Base-by-base conservation (phyloP, 2,888 invertebrate genomes). In the Eupeodes latifasciatus region DNA sequence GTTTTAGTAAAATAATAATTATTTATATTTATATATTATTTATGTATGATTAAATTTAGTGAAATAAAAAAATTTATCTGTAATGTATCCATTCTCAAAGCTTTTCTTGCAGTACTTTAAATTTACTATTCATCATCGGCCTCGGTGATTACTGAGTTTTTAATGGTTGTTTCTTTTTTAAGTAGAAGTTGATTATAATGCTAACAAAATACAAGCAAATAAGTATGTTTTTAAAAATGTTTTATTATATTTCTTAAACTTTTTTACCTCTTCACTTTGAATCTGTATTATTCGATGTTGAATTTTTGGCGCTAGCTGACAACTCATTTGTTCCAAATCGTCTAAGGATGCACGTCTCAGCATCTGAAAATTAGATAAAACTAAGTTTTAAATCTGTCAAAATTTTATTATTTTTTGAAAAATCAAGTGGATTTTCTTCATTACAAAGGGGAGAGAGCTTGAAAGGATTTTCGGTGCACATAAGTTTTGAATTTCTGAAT, bases 271-370 rank as follows among this genome's bases (percentile, higher is more conserved):
- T 51, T 96, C 96, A 89, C 95, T 96, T 91, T 95, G 95, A 51
- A 97, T 94, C 40, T 96, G 94, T 16, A 97, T 94, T 90, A 98
- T 98, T 90, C 98, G 94, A 91, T 97, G 96, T 91, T 98, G 98
- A 2, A 97, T 94, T 92, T 95, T 95, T 0, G 98, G 98, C 49
- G 97, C 96, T 89, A 98, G 94, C 89, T 96, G 96, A 92, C 97
- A 97, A 1, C 96, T 96, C 91, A 96, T 96, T 90, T 96, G 96
- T 92, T 98, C 98, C 74, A 97, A 94, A 90, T 97, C 97, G 91
- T 97, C 97, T 57, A 97, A 92, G 0, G 96, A 97, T 6, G 97
- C 97, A 75, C 97, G 94, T 5, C 97, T 94, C 4, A 96, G 95
- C 91, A 96, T 93, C 95, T 95, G 90, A 4, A 89, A 90, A 47